phyloP scores from a whole-genome alignment of 2,113 vertebrate genomes.

The Entelurus aequoreus region DNA sequence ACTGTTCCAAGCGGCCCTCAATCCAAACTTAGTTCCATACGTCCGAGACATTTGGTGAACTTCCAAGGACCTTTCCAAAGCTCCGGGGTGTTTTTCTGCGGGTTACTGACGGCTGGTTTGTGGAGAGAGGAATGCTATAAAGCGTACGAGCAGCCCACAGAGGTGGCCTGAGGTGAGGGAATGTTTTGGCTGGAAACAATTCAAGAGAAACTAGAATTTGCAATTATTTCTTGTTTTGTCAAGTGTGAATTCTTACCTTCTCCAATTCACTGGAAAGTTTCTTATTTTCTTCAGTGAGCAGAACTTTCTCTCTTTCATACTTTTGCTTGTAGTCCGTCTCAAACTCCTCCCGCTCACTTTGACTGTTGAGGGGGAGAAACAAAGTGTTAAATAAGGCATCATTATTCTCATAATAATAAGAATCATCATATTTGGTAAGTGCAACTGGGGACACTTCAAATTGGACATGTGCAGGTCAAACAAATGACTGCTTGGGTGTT shows the following conservation, averaged over 20 bases:
- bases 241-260: slow-evolving; percentile 65
- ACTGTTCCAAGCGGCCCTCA: neutral
- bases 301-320: slow-evolving; percentile 84
- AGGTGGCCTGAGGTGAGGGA: slow-evolving; percentile 48
- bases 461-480: too few relatives aligned
- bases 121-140: slow-evolving; percentile 48
- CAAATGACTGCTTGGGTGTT: too few relatives aligned
- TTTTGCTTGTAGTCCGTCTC: slow-evolving; percentile 91
- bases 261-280: slow-evolving; percentile 89
- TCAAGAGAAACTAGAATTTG: neutral
- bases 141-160: slow-evolving; percentile 12
- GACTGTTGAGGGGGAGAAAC: slow-evolving; percentile 66
- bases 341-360: slow-evolving; percentile 91
- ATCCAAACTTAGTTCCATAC: slow-evolving; percentile 29
- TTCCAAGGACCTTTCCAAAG: slow-evolving; percentile 53
- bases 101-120: slow-evolving; percentile 57
- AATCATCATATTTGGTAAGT: too few relatives aligned
- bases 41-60: slow-evolving; percentile 51
- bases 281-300: slow-evolving; percentile 89
- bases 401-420: too few relatives aligned
- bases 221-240: neutral
- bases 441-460: too few relatives aligned
- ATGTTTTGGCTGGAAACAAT: neutral
- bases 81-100: slow-evolving; percentile 37
- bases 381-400: slow-evolving; percentile 9